phyloP scores from a whole-genome alignment of 2,113 vertebrate species.

The Chelonoidis abingdonii region DNA sequence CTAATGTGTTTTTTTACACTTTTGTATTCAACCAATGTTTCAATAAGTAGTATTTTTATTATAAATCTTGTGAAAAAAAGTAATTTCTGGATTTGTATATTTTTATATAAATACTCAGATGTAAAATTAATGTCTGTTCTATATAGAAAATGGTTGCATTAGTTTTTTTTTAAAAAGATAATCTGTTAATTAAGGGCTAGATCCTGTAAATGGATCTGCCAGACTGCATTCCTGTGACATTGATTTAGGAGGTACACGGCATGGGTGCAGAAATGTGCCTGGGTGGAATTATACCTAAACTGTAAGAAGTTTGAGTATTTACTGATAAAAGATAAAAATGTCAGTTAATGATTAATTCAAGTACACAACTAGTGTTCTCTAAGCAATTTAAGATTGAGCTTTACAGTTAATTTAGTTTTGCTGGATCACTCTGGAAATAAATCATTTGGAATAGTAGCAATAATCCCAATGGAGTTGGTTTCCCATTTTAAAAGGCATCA shows the following conservation, averaged over 20 bases:
- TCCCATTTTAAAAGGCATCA: not conserved
- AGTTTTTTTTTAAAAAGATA: not conserved
- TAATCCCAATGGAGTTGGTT: not conserved
- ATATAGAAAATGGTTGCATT: not conserved
- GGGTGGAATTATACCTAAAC: not conserved
- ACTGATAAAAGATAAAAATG: not conserved
- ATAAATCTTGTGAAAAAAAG: not conserved
- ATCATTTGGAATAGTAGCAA: not conserved
- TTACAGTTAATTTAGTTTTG: not conserved
- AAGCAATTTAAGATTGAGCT: not conserved
- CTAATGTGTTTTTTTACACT: not conserved
- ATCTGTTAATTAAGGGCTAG: not conserved
- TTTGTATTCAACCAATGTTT: not conserved
- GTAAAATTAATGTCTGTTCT: not conserved
- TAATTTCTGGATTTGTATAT: not conserved
- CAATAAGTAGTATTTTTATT: not conserved
- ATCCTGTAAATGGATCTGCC: not conserved
- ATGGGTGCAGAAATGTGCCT: rapidly evolving
- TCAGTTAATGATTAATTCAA: not conserved
- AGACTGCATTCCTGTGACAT: rapidly evolving
- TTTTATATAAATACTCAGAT: not conserved
- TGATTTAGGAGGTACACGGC: not conserved
- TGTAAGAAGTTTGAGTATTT: not conserved
- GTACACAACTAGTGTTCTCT: not conserved
- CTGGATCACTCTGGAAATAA: not conserved